Evolutionary conservation across 1,140 invertebrate genomes (phyloP), one percentile per base, ranked within the genome.

Genomic region (Copidosoma floridanum): DNA sequence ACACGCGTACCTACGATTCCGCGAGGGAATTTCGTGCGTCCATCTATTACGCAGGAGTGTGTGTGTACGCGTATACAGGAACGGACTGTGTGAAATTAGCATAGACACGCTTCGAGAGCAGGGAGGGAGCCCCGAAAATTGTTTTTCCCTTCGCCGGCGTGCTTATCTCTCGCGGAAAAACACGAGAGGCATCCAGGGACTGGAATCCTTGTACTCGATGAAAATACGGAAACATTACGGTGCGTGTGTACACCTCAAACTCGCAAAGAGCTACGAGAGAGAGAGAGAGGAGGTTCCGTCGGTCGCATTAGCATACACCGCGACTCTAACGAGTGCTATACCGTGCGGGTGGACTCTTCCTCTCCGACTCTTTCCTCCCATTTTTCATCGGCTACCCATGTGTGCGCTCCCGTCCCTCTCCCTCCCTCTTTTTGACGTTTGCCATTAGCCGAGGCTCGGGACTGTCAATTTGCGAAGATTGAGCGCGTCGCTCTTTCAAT

Each of bases 51-150:
- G n/a, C n/a, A n/a, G n/a, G n/a, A n/a, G n/a, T n/a, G n/a, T n/a
- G n/a, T n/a, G n/a, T n/a, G n/a, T n/a, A n/a, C n/a, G n/a, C n/a
- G n/a, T n/a, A n/a, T n/a, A n/a, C n/a, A n/a, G n/a, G n/a, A n/a
- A n/a, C n/a, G n/a, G n/a, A n/a, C n/a, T n/a, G n/a, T n/a, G 23
- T 50, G 43, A 40, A 48, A 57, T 57, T 57, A 57, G 35, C 37
- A 51, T 58, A 58, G 47, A 57, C 55, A 41, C 55, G 54, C 12
- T 32, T 32, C n/a, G 14, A 24, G 11, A 14, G 12, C 14, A 27
- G 26, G 23, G 20, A 35, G 12, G 21, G 3, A 32, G 27, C 3
- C 29, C 44, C 29, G n/a, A 38, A 57, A 50, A 57, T 21, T 18
- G 26, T 50, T 50, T 20, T 27, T 18, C n/a, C 18, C 23, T 21